Evolutionary conservation across 2,797 vertebrate genomes (phyloP), one percentile per base, ranked within the genome.

Genomic region (Melanotaenia nigrans): DNA sequence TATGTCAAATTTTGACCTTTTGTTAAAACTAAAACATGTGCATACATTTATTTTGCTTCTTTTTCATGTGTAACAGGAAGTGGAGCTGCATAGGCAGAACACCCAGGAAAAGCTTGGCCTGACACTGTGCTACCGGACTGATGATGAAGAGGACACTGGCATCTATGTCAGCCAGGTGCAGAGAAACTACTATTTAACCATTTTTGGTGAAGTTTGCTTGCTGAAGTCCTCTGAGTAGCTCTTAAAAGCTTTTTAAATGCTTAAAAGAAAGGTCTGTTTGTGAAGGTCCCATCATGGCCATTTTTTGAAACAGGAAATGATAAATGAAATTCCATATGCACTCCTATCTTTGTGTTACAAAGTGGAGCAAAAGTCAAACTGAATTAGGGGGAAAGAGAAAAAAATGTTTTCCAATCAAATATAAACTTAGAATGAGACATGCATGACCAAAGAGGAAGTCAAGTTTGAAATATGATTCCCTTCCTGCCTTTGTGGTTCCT

Each of bases 151-250:
- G 72, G 97, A 99, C 90, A 94, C 76, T 0, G 95, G 95, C 66
- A 99, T 99, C 89, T 99, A 98, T 80, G 96, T 99, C 85, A 97
- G 97, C 1, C 95, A 97, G 95, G 97, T 99, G 22, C 54, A 42
- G 51, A 65, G 18, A 66, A 66, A 5, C 40, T 13, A 22, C 9
- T 36, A 22, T 35, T 47, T 30, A 54, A 33, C 7, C 1, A 33
- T 75, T 67, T 58, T 62, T 63, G 1, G 20, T 9, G 16, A 45
- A 45, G 32, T 47, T 30, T 63, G 22, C 55, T 32, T 71, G 33
- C 58, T 49, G 16, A 49, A 51, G 20, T 28, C 40, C 20, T 57
- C 33, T n/a, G 10, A 4, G 42, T 72, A 61, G 32, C 61, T 12
- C 14, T 30, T 20, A 32, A 68, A 61, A 45, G 57, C 13, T 64